Conservation (phyloP, 2,797 vertebrate species). For the Labroides dimidiatus region DNA sequence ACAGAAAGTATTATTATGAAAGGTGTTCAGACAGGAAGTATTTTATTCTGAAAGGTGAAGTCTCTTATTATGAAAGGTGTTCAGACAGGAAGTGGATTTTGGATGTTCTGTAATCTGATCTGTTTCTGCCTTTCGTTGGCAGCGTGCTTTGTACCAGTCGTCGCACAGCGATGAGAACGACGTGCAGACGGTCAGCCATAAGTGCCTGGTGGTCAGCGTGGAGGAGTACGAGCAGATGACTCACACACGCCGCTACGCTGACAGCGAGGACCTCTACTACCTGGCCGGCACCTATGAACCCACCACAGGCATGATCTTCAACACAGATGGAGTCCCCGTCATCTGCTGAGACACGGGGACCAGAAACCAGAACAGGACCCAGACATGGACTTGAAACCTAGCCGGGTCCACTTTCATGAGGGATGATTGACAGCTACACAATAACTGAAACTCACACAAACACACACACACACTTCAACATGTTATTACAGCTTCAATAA, state of each 20-base stretch:
- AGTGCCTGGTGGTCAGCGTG: conserved; percentile 97
- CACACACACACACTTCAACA: conserved; percentile 27
- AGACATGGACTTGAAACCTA: conserved; percentile 7
- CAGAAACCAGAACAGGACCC: conserved; percentile 23
- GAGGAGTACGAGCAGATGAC: conserved; percentile 98
- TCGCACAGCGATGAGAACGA: conserved; percentile 98
- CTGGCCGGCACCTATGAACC: conserved; percentile 98
- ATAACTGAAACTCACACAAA: conserved; percentile 50
- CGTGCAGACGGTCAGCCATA: conserved; percentile 99
- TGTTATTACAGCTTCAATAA: conserved; percentile 65
- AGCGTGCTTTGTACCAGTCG: conserved; percentile 98
- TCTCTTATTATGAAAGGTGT: too few relatives aligned
- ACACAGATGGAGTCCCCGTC: conserved; percentile 96
- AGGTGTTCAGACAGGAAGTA: too few relatives aligned
- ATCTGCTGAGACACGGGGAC: conserved; percentile 88
- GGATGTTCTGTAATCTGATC: background rate
- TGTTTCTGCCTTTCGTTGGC: conserved; percentile 41
- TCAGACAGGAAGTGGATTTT: background rate
- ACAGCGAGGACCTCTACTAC: conserved; percentile 99
- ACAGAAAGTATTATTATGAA: background rate
- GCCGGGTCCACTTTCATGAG: conserved; percentile 36
- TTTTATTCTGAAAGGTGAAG: too few relatives aligned
- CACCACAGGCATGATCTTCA: conserved; percentile 99
- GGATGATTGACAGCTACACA: conserved; percentile 26
- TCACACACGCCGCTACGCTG: conserved; percentile 96